Base-by-base conservation (phyloP, 2,797 vertebrate species). In the Emydoidea blandingii region DNA sequence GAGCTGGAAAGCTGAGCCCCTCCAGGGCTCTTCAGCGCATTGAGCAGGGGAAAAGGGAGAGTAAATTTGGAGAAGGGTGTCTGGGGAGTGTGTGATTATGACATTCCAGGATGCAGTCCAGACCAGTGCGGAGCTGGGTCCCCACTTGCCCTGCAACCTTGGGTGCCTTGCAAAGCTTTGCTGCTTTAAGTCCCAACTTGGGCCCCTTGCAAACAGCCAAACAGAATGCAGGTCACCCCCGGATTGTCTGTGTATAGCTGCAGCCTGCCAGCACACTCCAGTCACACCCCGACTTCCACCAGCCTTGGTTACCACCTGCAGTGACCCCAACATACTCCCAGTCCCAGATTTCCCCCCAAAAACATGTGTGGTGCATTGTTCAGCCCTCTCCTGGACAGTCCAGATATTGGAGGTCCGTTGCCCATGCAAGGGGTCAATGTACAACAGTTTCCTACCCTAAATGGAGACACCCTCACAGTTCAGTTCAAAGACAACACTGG, bases 1-100 rank as follows among this genome's bases (percentile, higher is more conserved):
- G 91, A 87, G 62, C 90, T 12, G 91, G 78, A 90, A 93, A 89
- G 81, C 34, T 85, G 23, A n/a, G 37, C 25, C 91, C 91, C 31
- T 92, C 83, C 37, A 37, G 62, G 76, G 56, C 49, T 81, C 79
- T 79, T 80, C 21, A 25, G 89, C 52, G 34, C 8, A 9, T 88
- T 85, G n/a, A 0, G 1, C 81, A 65, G 52, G 76, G 85, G 50
- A 56, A 19, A 21, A 9, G 59, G 5, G 14, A 37, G 41, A 49
- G 54, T 18, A 74, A 49, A 8, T 27, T 52, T 68, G 59, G 25
- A 44, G 49, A 79, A 9, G 85, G 57, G 9, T 5, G 1, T 0
- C 1, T 3, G 5, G 54, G 82, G 47, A 6, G 18, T 65, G 65
- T 37, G 65, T 41, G 65, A 37, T 41, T 11, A 5, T 23, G 65